These are phyloP conservation scores for Pantala flavescens DNA, from an alignment of 1,140 invertebrate species.

Conservation along the genomic window DNA sequence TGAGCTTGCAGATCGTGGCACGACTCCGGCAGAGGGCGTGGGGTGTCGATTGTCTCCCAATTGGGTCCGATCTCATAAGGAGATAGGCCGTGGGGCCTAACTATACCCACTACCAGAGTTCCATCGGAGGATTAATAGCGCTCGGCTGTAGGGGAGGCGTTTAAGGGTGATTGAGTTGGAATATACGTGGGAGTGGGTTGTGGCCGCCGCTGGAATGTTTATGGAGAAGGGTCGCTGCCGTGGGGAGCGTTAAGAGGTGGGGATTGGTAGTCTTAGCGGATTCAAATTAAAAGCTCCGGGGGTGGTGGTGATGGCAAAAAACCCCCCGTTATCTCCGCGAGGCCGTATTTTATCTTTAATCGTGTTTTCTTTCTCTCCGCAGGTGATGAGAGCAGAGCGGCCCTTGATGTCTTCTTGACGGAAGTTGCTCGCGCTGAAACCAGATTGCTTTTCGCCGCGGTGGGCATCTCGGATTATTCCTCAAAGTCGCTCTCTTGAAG, in stretches of 20 bases:
- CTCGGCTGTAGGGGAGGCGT: background rate
- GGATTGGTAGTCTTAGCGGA: too few species aligned
- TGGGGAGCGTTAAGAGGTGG: too few species aligned
- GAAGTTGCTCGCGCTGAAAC: too few species aligned
- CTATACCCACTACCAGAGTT: background rate
- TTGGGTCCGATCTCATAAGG: background rate
- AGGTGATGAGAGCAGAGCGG: background rate
- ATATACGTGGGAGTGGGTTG: background rate
- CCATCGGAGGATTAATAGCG: background rate
- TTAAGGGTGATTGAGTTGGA: background rate
- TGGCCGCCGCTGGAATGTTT: background rate
- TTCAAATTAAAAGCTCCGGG: background rate
- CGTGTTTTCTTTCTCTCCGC: background rate
- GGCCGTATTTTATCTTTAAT: slow-evolving; percentile 1
- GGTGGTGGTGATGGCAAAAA: background rate
- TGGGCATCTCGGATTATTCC: too few species aligned
- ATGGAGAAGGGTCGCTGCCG: background rate
- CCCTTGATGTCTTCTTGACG: too few species aligned
- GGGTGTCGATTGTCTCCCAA: background rate
- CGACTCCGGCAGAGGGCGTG: background rate
- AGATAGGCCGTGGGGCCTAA: background rate
- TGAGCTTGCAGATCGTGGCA: background rate
- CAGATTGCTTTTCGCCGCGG: too few species aligned
- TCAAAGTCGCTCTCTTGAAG: too few species aligned
- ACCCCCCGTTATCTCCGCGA: background rate